Base-by-base conservation (phyloP, 2,888 invertebrate genomes). In the Plebejus argus region DNA sequence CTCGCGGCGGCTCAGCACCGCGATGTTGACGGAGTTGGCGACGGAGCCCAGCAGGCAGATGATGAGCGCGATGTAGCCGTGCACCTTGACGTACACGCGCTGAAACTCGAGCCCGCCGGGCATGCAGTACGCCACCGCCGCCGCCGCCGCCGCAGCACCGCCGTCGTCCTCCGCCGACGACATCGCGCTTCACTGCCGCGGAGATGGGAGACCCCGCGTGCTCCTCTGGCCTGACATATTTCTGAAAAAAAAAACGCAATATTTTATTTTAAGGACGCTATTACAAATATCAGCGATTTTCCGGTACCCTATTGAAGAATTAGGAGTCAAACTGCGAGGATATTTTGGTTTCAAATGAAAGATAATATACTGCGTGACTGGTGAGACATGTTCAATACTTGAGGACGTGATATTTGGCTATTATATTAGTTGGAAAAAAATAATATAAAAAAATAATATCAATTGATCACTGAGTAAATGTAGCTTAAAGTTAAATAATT, bases 31-130 rank as follows among this genome's bases (percentile, higher is more conserved):
- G 6, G 97, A 95, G 88, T 99, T 99, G 75, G 98, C 97, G 49
- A 98, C 95, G 72, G 97, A 97, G 71, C 99, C 99, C 85, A 98
- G 96, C 45, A 98, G 91, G 88, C 99, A 99, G 77, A 99, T 98
- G 71, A 97, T 91, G 70, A 98, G 94, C 79, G 98, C 97, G 77
- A 97, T 95, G 89, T 97, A 97, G 66, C 98, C 98, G 86, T 99
- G 99, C 76, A 97, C 90, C 66, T 95, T 93, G 49, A 95, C 93
- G 89, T 98, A 98, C 78, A 95, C 93, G 78, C 89, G 90, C 82
- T 95, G 95, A 84, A 97, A 96, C 45, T 90, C 89, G 79, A 92
- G 91, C 77, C 96, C 91, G 78, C 95, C 94, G 10, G 93, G 90
- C 82, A 95, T 93, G 85, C 96, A 95, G 84, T 94, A 93, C 78